Evolutionary conservation across 2,888 invertebrate genomes (phyloP), one percentile per base, ranked within the genome.

Genomic region (Hedychridium roseum): DNA sequence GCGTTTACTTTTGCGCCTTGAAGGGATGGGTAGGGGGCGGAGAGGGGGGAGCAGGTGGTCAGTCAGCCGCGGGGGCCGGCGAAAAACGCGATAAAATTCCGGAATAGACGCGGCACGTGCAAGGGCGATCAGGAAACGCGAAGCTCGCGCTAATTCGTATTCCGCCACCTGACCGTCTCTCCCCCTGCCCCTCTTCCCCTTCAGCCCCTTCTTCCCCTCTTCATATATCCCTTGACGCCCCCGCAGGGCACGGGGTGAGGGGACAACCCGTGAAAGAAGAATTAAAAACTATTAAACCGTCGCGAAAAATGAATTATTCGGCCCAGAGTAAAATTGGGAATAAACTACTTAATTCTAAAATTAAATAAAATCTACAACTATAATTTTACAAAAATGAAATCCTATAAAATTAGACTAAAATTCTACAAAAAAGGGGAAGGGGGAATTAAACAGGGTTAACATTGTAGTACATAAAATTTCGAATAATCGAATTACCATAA

Each of bases 121-220:
- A n/a, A n/a, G n/a, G n/a, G n/a, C n/a, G n/a, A n/a, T n/a, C n/a
- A n/a, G n/a, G n/a, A n/a, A n/a, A n/a, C n/a, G n/a, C n/a, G n/a
- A 47, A 18, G 9, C 36, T 4, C 21, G 9, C 15, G 12, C 18
- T 63, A 63, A 60, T 72, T 72, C 68, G 71, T 77, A 76, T 76
- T 73, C 76, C 50, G 69, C 74, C 78, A 78, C 76, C 78, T 78
- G 78, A 78, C 76, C 71, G 71, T 70, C n/a, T n/a, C n/a, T n/a
- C 70, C 64, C n/a, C 5, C 11, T 11, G 31, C 5, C 31, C 9
- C 62, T 70, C 70, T 69, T 61, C 66, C 67, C 70, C 70, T 64
- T 62, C 61, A 59, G 47, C 5, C 23, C n/a, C n/a, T n/a, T n/a
- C n/a, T n/a, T n/a, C n/a, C n/a, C 31, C 15, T 40, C 49, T 50